Conservation (phyloP, 2,888 invertebrate species). For the Oeneis ivallda region DNA sequence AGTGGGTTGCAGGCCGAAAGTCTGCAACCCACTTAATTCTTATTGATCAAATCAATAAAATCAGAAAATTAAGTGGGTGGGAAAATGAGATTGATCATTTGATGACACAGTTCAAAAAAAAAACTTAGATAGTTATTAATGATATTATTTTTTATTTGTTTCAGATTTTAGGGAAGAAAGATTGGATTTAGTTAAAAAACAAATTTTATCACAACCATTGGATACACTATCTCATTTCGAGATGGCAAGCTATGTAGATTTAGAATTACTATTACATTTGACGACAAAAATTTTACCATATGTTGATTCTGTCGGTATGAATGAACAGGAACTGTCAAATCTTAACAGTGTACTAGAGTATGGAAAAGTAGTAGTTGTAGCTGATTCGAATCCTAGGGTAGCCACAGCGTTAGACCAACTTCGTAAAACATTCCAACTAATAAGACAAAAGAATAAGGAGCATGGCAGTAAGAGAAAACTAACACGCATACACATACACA, state of each 20-base stretch:
- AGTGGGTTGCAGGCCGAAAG: no score
- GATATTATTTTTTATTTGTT: constrained; percentile 34
- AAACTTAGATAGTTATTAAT: background rate
- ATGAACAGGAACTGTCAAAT: constrained; percentile 92
- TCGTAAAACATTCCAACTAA: constrained; percentile 84
- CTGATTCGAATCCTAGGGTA: constrained; percentile 90
- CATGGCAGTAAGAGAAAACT: constrained; percentile 79
- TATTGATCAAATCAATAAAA: no score
- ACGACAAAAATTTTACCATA: constrained; percentile 86
- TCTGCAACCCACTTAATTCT: no score
- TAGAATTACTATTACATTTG: constrained; percentile 84
- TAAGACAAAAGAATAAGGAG: constrained; percentile 68
- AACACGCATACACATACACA: constrained; percentile 91
- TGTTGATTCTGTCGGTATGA: constrained; percentile 92
- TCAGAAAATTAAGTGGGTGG: no score
- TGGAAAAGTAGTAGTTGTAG: constrained; percentile 87
- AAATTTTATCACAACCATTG: constrained; percentile 83
- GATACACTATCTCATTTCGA: constrained; percentile 89
- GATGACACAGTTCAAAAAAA: background rate
- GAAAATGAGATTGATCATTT: no score
- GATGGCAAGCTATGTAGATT: constrained; percentile 92
- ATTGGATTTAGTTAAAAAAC: constrained; percentile 83
- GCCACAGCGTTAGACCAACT: constrained; percentile 91
- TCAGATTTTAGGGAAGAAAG: constrained; percentile 84
- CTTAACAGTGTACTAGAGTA: constrained; percentile 85